These are phyloP conservation scores for Xenentodon cancila DNA, from an alignment of 2,797 vertebrate species.

Conservation along the genomic window DNA sequence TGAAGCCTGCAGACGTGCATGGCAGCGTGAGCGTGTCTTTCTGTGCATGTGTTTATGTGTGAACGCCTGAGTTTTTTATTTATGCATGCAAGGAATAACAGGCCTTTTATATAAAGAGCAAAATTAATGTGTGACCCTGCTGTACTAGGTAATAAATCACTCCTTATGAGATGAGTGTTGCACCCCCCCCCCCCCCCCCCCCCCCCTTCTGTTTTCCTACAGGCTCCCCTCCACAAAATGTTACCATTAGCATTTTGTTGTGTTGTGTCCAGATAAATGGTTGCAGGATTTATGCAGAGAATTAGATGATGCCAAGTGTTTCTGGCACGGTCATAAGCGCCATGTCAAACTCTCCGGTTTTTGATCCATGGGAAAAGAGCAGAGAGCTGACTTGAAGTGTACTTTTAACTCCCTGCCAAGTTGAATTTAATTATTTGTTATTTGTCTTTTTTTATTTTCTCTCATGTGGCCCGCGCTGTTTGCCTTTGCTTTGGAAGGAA, in stretches of 20 bases:
- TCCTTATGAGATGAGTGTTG: constrained; percentile 63
- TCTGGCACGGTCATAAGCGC: constrained; percentile 61
- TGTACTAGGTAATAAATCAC: constrained; percentile 80
- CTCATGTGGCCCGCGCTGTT: constrained; percentile 39
- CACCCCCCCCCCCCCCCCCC: constrained; percentile 6
- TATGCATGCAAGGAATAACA: constrained; percentile 79
- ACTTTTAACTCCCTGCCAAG: constrained; percentile 65
- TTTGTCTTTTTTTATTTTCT: constrained; percentile 45
- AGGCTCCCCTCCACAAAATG: constrained; percentile 67
- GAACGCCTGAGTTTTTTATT: constrained; percentile 68
- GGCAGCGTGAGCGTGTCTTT: neutral
- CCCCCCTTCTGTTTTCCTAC: neutral
- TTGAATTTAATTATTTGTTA: constrained; percentile 57
- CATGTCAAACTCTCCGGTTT: constrained; percentile 58
- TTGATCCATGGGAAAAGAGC: constrained; percentile 70
- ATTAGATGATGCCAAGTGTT: constrained; percentile 71
- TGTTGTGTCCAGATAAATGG: constrained; percentile 67
- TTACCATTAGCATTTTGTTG: constrained; percentile 81
- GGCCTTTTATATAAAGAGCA: constrained; percentile 78
- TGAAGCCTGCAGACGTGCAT: constrained; percentile 46
- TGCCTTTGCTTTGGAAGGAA: constrained; percentile 24
- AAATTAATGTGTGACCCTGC: constrained; percentile 79
- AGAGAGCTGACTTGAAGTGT: constrained; percentile 61
- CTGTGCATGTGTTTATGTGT: constrained; percentile 34
- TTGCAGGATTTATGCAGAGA: constrained; percentile 73